Base-by-base conservation (phyloP, 1,140 invertebrate species). In the Neodiprion lecontei region DNA sequence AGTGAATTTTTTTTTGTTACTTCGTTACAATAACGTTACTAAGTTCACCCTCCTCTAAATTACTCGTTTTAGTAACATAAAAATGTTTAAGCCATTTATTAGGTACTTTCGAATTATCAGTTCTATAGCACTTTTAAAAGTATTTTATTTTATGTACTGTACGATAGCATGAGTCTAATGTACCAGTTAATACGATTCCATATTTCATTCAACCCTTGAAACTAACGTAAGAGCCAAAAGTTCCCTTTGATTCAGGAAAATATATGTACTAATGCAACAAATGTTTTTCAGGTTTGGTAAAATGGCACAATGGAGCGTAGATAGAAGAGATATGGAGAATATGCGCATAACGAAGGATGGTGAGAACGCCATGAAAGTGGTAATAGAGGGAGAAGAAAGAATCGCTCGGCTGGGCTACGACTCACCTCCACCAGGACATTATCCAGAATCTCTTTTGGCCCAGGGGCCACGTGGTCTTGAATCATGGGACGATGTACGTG, bases 221-320 rank as follows among this genome's bases (percentile, higher is more conserved):
- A 40, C 5, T 40, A 40, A 40, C 28, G 28, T 40, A 40, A 40
- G 28, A 40, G 28, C 28, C 28, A 40, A 2, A 40, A 40, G 5
- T 40, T 40, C 28, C 5, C 2, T 40, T 40, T 40, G 28, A 40
- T 40, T 1, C 28, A 40, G 28, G 5, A 5, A 40, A 4, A 40
- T 3, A 40, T 3, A 40, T 5, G 5, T 40, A 40, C 28, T 40
- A 40, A 40, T 40, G 28, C 28, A 40, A 40, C 28, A 5, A 40
- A 40, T 9, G 3, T 12, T 73, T 77, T 73, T 48, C 72, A 89
- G 96, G 47, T 96, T 96, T 88, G 95, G 95, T 75, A 96, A 96
- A 89, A 95, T 97, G 92, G 95, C 95, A 65, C 95, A 97, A 81
- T 95, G 95, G 93, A 93, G 91, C 74, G 93, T 94, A 4, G 95